Evolutionary conservation across 2,888 invertebrate genomes (phyloP).

Genomic region (Tachystola acroxantha): DNA sequence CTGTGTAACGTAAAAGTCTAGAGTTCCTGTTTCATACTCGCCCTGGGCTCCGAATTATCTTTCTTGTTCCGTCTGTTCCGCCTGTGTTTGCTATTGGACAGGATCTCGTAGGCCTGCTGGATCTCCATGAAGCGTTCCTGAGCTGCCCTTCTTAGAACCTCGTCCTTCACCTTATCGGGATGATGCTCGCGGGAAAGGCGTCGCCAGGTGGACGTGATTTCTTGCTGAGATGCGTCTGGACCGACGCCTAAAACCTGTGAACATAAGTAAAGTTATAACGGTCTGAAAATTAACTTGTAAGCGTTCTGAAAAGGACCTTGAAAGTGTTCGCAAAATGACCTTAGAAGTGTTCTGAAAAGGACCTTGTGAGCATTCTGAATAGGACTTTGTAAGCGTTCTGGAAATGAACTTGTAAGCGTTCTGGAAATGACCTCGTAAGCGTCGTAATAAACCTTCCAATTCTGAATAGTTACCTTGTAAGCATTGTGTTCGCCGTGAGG

Average conservation of each 20-base stretch:
- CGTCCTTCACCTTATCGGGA: constrained; percentile 93
- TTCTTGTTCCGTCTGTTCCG: constrained; percentile 86
- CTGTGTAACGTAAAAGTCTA: too few species aligned
- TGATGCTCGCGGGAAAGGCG: constrained; percentile 91
- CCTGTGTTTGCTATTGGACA: constrained; percentile 89
- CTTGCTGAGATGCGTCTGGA: constrained; percentile 89
- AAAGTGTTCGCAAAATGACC: too few species aligned
- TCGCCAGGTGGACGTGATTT: constrained; percentile 90
- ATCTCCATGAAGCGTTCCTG: constrained; percentile 95
- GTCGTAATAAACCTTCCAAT: too few species aligned
- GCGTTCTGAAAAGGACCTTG: too few species aligned
- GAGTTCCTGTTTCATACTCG: constrained; percentile 12
- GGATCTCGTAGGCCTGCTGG: constrained; percentile 93
- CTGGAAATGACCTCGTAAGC: too few species aligned
- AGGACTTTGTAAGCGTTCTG: too few species aligned
- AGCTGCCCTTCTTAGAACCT: constrained; percentile 81
- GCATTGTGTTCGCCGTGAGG: constrained; percentile 95
- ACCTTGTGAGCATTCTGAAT: too few species aligned
- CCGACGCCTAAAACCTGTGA: constrained; percentile 84
- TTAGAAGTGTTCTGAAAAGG: too few species aligned
- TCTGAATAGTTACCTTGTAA: constrained; percentile 88
- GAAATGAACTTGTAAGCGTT: too few species aligned
- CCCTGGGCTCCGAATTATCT: constrained; percentile 65
- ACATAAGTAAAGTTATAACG: not conserved
- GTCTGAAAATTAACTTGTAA: too few species aligned